Evolutionary conservation across 2,113 vertebrate genomes (phyloP).

Genomic region (Haliaeetus leucogaster): DNA sequence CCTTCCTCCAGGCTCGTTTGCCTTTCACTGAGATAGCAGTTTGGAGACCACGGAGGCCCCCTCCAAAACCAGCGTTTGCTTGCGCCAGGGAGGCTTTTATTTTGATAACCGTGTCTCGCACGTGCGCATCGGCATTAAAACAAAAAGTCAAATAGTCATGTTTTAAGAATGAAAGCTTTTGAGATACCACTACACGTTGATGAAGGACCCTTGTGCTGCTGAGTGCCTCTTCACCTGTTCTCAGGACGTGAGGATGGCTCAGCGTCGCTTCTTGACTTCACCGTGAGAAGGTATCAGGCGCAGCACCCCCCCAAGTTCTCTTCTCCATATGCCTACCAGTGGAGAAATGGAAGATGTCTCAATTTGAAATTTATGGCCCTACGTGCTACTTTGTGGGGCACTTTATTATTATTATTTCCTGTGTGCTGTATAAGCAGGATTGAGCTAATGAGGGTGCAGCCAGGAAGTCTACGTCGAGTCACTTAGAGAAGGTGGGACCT

Average conservation of each 20-base stretch:
- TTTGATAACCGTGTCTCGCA: not conserved
- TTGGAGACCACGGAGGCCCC: not conserved
- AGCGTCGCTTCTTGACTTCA: not conserved
- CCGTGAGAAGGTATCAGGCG: not conserved
- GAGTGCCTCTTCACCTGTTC: not conserved
- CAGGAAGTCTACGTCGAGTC: not conserved
- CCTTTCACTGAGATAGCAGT: not conserved
- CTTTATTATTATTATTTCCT: slow-evolving; percentile 25
- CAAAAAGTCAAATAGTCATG: not conserved
- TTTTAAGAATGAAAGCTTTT: not conserved
- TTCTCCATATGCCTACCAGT: not conserved
- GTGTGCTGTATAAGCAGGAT: slow-evolving; percentile 20
- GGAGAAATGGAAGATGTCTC: not conserved
- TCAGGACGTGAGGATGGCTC: not conserved
- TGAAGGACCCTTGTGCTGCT: not conserved
- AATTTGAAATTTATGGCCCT: slow-evolving; percentile 4
- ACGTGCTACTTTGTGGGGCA: not conserved
- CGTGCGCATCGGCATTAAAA: not conserved
- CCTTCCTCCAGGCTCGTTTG: not conserved
- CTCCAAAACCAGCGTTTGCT: not conserved
- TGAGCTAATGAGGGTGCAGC: slow-evolving; percentile 11
- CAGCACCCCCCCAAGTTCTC: not conserved
- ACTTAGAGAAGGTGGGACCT: not conserved
- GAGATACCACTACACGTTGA: not conserved
- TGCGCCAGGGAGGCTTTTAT: not conserved